Percentiles rank a stretch among this genome's conserved stretches.
Conservation (phyloP, 2,113 vertebrate species). For the Orientallactaga bullata region DNA sequence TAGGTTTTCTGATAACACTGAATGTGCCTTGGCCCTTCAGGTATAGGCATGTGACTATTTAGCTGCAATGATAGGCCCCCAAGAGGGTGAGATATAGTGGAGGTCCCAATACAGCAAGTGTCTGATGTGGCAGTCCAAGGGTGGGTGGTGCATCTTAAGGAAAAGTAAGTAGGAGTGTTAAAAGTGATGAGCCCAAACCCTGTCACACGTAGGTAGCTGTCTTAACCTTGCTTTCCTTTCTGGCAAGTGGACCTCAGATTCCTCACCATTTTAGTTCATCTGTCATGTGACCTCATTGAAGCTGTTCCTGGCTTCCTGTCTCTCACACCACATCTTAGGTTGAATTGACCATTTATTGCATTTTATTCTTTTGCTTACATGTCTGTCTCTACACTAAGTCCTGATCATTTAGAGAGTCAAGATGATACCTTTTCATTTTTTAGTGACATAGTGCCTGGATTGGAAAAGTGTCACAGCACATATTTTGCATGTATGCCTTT, state of each 20-base stretch:
- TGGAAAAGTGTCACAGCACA: neutral
- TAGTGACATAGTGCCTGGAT: neutral
- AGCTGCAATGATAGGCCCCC: neutral
- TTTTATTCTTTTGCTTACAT: neutral
- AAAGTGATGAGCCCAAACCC: neutral
- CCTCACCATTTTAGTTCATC: neutral
- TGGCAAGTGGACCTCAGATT: neutral
- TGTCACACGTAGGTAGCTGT: rapidly evolving
- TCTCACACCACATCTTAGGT: neutral
- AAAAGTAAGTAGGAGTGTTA: neutral
- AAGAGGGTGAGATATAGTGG: neutral
- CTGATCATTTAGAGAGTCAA: neutral
- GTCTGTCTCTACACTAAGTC: neutral
- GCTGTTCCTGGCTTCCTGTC: neutral
- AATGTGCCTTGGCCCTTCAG: neutral
- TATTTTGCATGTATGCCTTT: neutral
- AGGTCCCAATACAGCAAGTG: neutral
- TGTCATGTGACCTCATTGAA: neutral
- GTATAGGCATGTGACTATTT: neutral
- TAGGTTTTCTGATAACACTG: neutral
- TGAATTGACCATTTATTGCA: neutral
- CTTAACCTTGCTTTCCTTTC: neutral
- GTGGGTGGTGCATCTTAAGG: neutral
- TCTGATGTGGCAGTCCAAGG: rapidly evolving
- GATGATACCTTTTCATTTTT: neutral